phyloP scores from a whole-genome alignment of 2,113 vertebrate genomes.

The Phyllopteryx taeniolatus region DNA sequence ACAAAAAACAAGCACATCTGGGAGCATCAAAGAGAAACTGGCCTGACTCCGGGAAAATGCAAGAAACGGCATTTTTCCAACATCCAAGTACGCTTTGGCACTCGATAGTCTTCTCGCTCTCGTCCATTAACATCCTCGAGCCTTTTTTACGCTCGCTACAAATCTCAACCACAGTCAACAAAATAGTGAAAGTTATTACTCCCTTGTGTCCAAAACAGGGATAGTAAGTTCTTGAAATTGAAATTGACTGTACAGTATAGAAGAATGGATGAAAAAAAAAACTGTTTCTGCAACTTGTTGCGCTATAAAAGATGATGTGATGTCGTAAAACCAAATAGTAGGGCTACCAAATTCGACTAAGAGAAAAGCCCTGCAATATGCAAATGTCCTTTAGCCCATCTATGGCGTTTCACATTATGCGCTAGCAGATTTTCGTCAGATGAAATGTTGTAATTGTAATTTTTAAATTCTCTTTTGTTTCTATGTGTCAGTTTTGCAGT shows the following conservation, averaged over 20 bases:
- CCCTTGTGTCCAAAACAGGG: conserved; percentile 46
- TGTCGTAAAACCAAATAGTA: not conserved
- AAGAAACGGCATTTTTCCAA: not conserved
- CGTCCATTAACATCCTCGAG: conserved; percentile 7
- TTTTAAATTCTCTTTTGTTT: too few species aligned
- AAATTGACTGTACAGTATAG: not conserved
- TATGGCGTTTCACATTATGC: too few species aligned
- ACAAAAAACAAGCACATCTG: conserved; percentile 8
- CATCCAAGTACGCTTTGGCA: not conserved
- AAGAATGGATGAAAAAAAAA: not conserved
- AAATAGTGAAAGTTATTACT: conserved; percentile 40
- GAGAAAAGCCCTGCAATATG: too few species aligned
- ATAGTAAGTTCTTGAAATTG: conserved; percentile 22
- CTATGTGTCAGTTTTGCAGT: too few species aligned
- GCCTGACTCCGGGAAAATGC: not conserved
- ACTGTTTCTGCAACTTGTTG: not conserved
- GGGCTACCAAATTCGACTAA: too few species aligned
- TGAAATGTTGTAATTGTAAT: too few species aligned
- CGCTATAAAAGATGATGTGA: not conserved
- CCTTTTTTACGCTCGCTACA: conserved; percentile 25
- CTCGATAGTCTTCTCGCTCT: conserved; percentile 16
- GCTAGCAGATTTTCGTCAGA: too few species aligned
- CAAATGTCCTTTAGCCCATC: too few species aligned
- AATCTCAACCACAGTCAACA: conserved; percentile 23
- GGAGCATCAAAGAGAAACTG: not conserved